Evolutionary conservation across 2,113 vertebrate species (phyloP).

Genomic region (Nestor notabilis): DNA sequence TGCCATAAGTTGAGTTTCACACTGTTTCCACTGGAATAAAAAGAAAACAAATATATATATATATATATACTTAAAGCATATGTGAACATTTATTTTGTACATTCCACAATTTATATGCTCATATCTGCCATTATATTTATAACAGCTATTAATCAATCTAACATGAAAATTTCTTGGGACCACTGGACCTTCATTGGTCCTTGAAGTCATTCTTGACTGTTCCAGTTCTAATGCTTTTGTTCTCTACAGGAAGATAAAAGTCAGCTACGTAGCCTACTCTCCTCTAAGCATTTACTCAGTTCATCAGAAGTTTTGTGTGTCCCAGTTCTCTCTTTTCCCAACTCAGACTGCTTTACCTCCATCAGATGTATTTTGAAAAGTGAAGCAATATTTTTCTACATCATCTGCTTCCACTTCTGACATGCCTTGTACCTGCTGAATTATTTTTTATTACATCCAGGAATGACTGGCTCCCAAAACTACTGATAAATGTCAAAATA

Average conservation of each 20-base stretch:
- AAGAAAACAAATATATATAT: background rate
- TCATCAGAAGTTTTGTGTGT: background rate
- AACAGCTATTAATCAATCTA: background rate
- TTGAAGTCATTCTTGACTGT: background rate
- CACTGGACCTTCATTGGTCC: background rate
- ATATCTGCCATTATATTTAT: background rate
- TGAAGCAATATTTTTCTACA: background rate
- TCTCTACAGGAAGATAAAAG: background rate
- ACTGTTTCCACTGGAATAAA: background rate
- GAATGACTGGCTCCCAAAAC: background rate
- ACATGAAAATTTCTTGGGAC: background rate
- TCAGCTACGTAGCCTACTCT: background rate
- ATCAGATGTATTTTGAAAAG: background rate
- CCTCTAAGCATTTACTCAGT: background rate
- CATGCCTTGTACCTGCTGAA: background rate
- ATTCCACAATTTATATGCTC: background rate
- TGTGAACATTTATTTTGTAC: background rate
- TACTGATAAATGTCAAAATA: background rate
- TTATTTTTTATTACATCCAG: background rate
- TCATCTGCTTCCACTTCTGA: background rate
- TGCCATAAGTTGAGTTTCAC: rapidly evolving
- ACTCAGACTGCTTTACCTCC: background rate
- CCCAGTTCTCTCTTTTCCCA: background rate
- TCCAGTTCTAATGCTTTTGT: background rate
- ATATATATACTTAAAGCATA: background rate